Percentiles rank a stretch among this genome's conserved stretches.
Evolutionary conservation across 2,888 invertebrate genomes (phyloP).

Genomic region (Boloria euphrosyne): DNA sequence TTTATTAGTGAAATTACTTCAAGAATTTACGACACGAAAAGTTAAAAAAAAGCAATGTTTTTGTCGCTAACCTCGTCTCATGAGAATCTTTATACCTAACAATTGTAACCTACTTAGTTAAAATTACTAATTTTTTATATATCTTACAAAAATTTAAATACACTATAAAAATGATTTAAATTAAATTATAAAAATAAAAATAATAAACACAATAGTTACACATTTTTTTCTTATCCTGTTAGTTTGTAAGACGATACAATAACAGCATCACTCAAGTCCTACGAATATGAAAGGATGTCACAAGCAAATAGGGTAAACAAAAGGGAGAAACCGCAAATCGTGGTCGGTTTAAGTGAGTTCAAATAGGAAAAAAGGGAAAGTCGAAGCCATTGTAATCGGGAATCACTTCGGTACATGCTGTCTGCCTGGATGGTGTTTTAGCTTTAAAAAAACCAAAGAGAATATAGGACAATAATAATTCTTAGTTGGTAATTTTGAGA

Average conservation of each 20-base stretch:
- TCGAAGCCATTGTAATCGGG: slow-evolving; percentile 60
- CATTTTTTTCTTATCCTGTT: slow-evolving; percentile 12
- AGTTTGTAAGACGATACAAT: slow-evolving; percentile 50
- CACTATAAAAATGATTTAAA: too few species aligned
- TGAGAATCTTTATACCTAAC: too few species aligned
- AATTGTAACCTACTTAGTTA: too few species aligned
- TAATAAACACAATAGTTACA: too few species aligned
- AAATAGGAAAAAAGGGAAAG: slow-evolving; percentile 74
- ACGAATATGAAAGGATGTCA: slow-evolving; percentile 52
- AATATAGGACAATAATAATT: not conserved
- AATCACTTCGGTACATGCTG: slow-evolving; percentile 59
- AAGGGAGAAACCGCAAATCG: slow-evolving; percentile 59
- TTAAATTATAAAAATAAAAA: too few species aligned
- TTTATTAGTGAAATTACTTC: too few species aligned
- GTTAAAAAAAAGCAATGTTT: too few species aligned
- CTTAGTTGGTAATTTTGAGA: not conserved
- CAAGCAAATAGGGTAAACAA: slow-evolving; percentile 62
- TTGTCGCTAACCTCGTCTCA: too few species aligned
- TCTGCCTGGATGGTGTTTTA: slow-evolving; percentile 34
- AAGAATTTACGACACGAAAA: too few species aligned
- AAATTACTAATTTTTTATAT: too few species aligned
- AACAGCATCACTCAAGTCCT: slow-evolving; percentile 44
- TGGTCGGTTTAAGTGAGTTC: slow-evolving; percentile 71
- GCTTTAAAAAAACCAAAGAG: slow-evolving; percentile 12
- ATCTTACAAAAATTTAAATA: too few species aligned